A percentile compares a stretch with the other conserved stretches of the same genome.
phyloP scores from a whole-genome alignment of 2,113 vertebrate genomes.

The Dunckerocampus dactyliophorus region DNA sequence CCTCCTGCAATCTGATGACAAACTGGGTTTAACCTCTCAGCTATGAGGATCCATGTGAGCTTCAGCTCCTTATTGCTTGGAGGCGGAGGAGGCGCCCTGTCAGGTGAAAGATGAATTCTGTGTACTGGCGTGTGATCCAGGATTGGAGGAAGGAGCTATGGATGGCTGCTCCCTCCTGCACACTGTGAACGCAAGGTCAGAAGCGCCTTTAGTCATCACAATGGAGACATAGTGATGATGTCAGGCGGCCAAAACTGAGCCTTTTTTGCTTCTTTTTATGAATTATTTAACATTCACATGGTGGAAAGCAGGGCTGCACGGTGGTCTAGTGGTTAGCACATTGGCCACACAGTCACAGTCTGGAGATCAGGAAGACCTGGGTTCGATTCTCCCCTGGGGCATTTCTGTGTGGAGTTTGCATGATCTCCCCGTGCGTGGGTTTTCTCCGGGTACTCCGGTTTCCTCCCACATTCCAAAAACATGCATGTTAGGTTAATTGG shows the following conservation, averaged over 20 bases:
- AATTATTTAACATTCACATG: neutral
- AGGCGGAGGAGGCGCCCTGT: constrained; percentile 52
- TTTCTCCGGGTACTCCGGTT: too few species aligned
- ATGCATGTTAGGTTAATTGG: too few species aligned
- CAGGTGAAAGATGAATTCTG: constrained; percentile 45
- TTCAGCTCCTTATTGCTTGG: constrained; percentile 47
- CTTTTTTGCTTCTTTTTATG: neutral
- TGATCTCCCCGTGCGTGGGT: too few species aligned
- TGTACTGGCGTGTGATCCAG: constrained; percentile 36
- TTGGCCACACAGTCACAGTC: too few species aligned
- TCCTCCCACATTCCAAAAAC: too few species aligned
- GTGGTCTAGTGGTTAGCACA: too few species aligned
- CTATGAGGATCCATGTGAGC: constrained; percentile 40
- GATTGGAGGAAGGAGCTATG: constrained; percentile 20
- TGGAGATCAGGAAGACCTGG: too few species aligned
- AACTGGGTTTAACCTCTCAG: constrained; percentile 64
- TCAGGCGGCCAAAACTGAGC: neutral
- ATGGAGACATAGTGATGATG: neutral
- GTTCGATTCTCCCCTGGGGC: too few species aligned
- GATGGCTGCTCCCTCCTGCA: constrained; percentile 9
- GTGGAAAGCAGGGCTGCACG: too few species aligned
- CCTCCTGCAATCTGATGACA: constrained; percentile 67
- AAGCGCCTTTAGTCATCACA: neutral
- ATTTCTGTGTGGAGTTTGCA: too few species aligned
- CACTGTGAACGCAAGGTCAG: constrained; percentile 13